Conservation (phyloP, 2,113 vertebrate species). For the Campylomormyrus numenius region DNA sequence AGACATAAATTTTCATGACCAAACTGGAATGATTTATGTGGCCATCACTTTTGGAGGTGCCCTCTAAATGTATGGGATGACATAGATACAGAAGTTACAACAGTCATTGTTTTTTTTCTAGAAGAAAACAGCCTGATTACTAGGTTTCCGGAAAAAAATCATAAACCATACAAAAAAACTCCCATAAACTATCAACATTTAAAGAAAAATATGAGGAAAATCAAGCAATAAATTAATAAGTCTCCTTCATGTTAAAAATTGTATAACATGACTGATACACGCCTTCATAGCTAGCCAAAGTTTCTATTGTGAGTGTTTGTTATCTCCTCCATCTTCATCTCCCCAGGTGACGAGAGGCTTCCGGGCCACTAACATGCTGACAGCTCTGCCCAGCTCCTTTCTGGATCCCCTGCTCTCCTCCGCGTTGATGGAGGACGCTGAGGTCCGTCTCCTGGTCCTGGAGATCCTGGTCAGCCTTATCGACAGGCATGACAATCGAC, state of each 20-base stretch:
- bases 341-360: conserved; percentile 76
- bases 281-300: background rate
- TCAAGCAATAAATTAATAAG: background rate
- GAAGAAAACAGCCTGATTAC: background rate
- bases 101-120: background rate
- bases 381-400: conserved; percentile 78
- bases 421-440: conserved; percentile 77
- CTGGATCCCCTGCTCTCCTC: conserved; percentile 78
- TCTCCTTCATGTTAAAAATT: background rate
- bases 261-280: background rate
- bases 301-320: background rate
- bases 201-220: background rate
- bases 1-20: background rate
- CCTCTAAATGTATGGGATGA: background rate
- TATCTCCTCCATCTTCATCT: background rate
- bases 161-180: background rate
- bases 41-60: background rate
- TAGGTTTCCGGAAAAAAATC: background rate
- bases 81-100: background rate
- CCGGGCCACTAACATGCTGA: conserved; percentile 79
- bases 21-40: background rate
- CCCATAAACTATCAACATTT: background rate
- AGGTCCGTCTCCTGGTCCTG: conserved; percentile 81
- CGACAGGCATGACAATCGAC: conserved; percentile 72
- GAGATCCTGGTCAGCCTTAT: conserved; percentile 83